Percentiles rank a stretch among this genome's conserved stretches.
Evolutionary conservation across 2,888 invertebrate genomes (phyloP).

Genomic region (Nezara viridula): DNA sequence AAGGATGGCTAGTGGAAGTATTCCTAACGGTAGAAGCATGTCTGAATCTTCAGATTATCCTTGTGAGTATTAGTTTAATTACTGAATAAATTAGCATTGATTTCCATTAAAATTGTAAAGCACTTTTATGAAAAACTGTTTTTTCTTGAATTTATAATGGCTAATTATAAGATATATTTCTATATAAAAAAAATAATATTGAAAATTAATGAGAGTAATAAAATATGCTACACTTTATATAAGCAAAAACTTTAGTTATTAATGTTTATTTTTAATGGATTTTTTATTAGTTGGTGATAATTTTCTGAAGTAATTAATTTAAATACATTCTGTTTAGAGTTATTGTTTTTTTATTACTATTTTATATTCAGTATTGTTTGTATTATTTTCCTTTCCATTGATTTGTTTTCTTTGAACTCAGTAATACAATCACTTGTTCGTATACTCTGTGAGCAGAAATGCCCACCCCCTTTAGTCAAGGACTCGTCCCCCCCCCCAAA

Average conservation of each 20-base stretch:
- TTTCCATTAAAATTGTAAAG: background rate
- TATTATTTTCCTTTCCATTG: background rate
- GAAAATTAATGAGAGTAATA: background rate
- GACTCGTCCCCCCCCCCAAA: too few species aligned
- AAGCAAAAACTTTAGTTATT: background rate
- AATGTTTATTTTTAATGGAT: background rate
- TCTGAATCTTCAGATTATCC: slow-evolving; percentile 63
- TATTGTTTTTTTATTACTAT: background rate
- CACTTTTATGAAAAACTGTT: background rate
- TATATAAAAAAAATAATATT: background rate
- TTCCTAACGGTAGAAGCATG: slow-evolving; percentile 62
- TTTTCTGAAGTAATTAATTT: too few species aligned
- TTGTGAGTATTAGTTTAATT: slow-evolving; percentile 59
- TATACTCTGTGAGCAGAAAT: background rate
- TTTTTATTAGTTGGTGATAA: background rate
- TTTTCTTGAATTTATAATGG: background rate
- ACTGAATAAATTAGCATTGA: background rate
- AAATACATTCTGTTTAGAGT: background rate
- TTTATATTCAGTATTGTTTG: background rate
- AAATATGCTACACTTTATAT: background rate
- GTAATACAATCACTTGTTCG: background rate
- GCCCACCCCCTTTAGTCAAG: too few species aligned
- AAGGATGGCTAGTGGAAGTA: slow-evolving; percentile 64
- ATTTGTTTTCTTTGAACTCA: background rate
- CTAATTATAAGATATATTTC: background rate